Percentiles rank a stretch among this genome's conserved stretches.
phyloP scores from a whole-genome alignment of 1,140 invertebrate species.

The Stegodyphus dumicola region DNA sequence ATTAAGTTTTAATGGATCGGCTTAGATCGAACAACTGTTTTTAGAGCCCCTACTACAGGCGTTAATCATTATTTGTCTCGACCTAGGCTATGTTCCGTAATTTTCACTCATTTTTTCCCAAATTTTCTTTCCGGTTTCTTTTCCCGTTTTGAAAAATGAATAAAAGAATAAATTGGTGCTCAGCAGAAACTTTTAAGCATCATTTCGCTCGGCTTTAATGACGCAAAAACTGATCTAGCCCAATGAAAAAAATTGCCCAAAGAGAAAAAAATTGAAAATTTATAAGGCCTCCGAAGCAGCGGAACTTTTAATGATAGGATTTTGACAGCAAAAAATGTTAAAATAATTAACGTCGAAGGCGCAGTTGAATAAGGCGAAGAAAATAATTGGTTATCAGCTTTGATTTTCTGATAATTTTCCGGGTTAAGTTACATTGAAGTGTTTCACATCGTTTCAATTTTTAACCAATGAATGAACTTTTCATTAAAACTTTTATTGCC shows the following conservation, averaged over 20 bases:
- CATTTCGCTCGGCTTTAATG: constrained; percentile 57
- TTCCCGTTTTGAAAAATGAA: constrained; percentile 44
- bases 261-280: constrained; percentile 40
- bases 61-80: constrained; percentile 61
- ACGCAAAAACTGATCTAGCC: constrained; percentile 56
- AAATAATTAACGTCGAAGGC: constrained; percentile 45
- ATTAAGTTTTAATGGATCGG: constrained; percentile 59
- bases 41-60: constrained; percentile 34
- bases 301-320: constrained; percentile 43
- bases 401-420: not conserved
- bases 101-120: constrained; percentile 26
- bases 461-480: too few relatives aligned
- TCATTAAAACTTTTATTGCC: too few relatives aligned
- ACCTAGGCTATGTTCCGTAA: constrained; percentile 16
- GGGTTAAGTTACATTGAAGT: not conserved
- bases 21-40: constrained; percentile 56
- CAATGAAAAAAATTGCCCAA: constrained; percentile 25
- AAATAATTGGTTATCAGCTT: constrained; percentile 18
- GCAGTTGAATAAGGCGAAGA: constrained; percentile 5
- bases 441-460: too few relatives aligned
- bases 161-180: constrained; percentile 59
- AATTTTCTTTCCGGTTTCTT: constrained; percentile 22
- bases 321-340: constrained; percentile 21
- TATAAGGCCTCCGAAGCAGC: constrained; percentile 20
- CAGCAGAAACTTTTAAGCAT: constrained; percentile 58